Conservation (phyloP, 2,888 invertebrate species). For the Odontothrips loti region DNA sequence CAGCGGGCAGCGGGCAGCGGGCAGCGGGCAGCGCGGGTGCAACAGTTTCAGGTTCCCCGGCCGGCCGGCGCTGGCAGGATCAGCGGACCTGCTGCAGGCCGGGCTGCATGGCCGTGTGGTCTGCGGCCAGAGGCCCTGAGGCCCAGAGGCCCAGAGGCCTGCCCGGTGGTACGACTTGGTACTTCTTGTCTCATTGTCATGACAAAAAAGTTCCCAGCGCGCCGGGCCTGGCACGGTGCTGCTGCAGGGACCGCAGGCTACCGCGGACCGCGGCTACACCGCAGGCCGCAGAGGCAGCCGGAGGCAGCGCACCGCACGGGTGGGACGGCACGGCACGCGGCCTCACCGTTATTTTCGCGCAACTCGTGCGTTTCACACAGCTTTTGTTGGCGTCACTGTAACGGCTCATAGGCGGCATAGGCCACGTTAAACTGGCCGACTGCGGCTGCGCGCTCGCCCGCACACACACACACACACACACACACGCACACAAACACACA, state of each 20-base stretch:
- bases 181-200: slow-evolving; percentile 7
- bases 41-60: slow-evolving; percentile 11
- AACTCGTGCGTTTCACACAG: slow-evolving; percentile 14
- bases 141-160: too few relatives aligned
- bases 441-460: background rate
- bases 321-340: background rate
- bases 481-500: background rate
- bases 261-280: too few relatives aligned
- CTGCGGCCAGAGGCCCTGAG: background rate
- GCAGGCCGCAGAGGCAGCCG: too few relatives aligned
- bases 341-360: background rate
- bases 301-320: too few relatives aligned
- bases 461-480: background rate
- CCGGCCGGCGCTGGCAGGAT: background rate
- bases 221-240: background rate
- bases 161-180: background rate
- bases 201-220: background rate
- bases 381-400: background rate
- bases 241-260: too few relatives aligned
- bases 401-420: slow-evolving; percentile 14
- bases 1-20: background rate
- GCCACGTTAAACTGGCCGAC: background rate
- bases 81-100: background rate
- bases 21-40: background rate
- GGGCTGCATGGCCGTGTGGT: background rate